Evolutionary conservation across 1,140 invertebrate genomes (phyloP).

Genomic region (Philopotamus ludificatus): DNA sequence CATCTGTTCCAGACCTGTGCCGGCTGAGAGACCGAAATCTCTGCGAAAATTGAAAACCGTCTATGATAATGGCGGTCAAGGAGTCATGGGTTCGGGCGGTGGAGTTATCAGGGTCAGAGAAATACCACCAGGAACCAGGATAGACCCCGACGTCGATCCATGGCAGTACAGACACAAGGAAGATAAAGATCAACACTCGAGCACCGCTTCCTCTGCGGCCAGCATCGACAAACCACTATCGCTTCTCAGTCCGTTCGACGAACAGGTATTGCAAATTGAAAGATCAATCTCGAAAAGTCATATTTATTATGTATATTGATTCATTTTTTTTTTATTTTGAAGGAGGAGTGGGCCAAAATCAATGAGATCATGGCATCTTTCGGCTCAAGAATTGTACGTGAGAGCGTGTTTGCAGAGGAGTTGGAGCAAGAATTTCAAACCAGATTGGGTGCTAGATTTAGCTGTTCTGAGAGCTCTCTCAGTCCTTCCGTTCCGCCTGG

Average conservation of each 20-base stretch:
- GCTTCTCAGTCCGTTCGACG: constrained; percentile 85
- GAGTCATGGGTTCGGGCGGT: constrained; percentile 42
- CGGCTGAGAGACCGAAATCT: constrained; percentile 71
- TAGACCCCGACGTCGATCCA: constrained; percentile 49
- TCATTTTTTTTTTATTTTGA: constrained; percentile 35
- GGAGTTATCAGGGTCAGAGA: constrained; percentile 47
- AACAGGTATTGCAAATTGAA: constrained; percentile 55
- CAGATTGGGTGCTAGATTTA: constrained; percentile 59
- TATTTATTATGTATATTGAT: neutral
- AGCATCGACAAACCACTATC: constrained; percentile 64
- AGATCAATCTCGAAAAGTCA: too few species aligned
- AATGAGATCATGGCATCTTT: constrained; percentile 92
- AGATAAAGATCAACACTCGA: constrained; percentile 44
- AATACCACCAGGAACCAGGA: constrained; percentile 44
- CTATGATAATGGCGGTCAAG: constrained; percentile 54
- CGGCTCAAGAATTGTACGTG: constrained; percentile 74
- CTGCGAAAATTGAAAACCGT: constrained; percentile 67
- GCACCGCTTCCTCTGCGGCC: constrained; percentile 45
- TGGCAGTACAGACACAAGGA: constrained; percentile 36
- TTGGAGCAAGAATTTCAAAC: constrained; percentile 80
- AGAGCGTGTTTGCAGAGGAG: constrained; percentile 81
- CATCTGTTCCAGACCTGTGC: constrained; percentile 57
- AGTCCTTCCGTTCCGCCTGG: constrained; percentile 41
- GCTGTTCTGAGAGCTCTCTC: constrained; percentile 53
- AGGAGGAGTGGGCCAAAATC: constrained; percentile 94